Evolutionary conservation across 2,113 vertebrate genomes (phyloP), one percentile per base, ranked within the genome.

Genomic region (Proteles cristata): DNA sequence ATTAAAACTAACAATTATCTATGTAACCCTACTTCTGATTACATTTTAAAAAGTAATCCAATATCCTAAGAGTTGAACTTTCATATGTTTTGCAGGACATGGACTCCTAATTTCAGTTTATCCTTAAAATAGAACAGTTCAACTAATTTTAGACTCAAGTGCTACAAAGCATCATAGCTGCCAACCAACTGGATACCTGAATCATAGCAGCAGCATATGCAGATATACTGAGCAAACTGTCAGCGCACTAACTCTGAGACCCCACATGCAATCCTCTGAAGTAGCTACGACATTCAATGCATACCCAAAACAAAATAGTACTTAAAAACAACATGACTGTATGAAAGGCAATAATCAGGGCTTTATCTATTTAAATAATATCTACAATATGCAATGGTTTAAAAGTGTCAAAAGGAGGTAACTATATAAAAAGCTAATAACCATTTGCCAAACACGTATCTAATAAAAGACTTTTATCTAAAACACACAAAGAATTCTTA

Each of bases 91-190:
- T 86, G 55, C 63, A 92, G 97, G 97, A 87, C 77, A 96, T 45
- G 90, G 92, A 50, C 86, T 31, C 84, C 6, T 93, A 68, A 82
- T 55, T 91, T 96, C 73, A 97, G 74, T 97, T 94, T 98, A 94
- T 73, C 88, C 97, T 97, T 97, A 94, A 96, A 74, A 97, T 11
- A 98, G 97, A 96, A 97, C 45, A 97, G 98, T 97, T 88, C 88
- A 87, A 95, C 98, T 99, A 98, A 99, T 99, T 99, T 99, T 99
- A 99, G 98, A 98, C 94, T 71, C 98, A 98, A 98, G 98, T 97
- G 97, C 97, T 97, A 87, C 83, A 82, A 98, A 92, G 96, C 93
- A 93, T 97, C 98, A 92, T 85, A 98, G 96, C 92, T 98, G 97
- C 96, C 98, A 98, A 94, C 96, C 90, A 97, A 94, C 95, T 96